Evolutionary conservation across 1,140 invertebrate genomes (phyloP).

Genomic region (Drosophila parabipectinata): DNA sequence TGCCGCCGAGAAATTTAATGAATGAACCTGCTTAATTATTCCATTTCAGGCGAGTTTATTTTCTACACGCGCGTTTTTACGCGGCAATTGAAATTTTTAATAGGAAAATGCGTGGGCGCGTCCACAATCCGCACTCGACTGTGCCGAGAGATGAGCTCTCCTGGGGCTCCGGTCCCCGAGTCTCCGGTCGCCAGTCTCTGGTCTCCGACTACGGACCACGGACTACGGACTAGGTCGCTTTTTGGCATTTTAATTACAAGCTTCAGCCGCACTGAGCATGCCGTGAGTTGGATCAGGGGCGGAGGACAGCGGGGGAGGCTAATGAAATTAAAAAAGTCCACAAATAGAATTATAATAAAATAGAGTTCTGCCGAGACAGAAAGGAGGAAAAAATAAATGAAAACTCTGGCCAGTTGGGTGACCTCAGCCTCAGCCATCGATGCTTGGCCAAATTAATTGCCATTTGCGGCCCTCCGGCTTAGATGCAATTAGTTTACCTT

Average conservation of each 20-base stretch:
- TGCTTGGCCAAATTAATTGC: constrained; percentile 67
- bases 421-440: constrained; percentile 32
- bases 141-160: constrained; percentile 47
- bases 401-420: constrained; percentile 11
- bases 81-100: constrained; percentile 81
- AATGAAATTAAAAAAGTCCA: constrained; percentile 79
- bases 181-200: neutral
- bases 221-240: constrained; percentile 39
- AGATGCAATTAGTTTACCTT: constrained; percentile 66
- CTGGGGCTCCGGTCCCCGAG: constrained; percentile 20
- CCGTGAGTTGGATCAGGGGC: neutral
- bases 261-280: constrained; percentile 22
- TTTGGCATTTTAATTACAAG: constrained; percentile 80
- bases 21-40: constrained; percentile 78
- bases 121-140: constrained; percentile 70
- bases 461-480: constrained; percentile 52
- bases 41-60: constrained; percentile 77
- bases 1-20: constrained; percentile 65
- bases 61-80: constrained; percentile 79
- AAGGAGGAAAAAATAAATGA: constrained; percentile 3
- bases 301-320: constrained; percentile 20
- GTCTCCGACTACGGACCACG: neutral
- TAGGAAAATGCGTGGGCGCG: constrained; percentile 80
- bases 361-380: constrained; percentile 45
- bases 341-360: constrained; percentile 80